Percentiles rank a stretch among this genome's conserved stretches.
Conservation (phyloP, 2,113 vertebrate species). For the Naja naja region DNA sequence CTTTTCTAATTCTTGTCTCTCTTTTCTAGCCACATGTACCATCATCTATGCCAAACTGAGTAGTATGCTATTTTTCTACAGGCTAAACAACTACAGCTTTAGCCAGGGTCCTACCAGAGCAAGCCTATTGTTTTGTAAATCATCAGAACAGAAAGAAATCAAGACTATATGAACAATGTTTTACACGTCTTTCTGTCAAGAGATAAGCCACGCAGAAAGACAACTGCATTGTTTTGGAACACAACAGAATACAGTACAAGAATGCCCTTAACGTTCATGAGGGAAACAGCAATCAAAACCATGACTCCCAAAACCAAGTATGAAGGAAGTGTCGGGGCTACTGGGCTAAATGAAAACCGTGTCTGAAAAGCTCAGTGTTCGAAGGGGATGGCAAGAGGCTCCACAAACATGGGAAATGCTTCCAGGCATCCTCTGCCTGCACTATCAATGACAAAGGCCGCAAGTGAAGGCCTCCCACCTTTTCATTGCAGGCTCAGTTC, state of each 20-base stretch:
- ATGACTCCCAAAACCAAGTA: not conserved
- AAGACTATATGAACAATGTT: not conserved
- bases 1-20: no score
- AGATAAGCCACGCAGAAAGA: not conserved
- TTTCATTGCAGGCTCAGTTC: slow-evolving; percentile 54
- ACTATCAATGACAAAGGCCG: slow-evolving; percentile 66
- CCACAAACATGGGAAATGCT: slow-evolving; percentile 69
- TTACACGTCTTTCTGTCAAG: not conserved
- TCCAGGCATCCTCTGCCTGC: slow-evolving; percentile 61
- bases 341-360: rapidly evolving
- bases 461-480: slow-evolving; percentile 39
- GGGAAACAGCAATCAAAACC: not conserved
- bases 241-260: not conserved
- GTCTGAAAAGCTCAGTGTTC: slow-evolving; percentile 69
- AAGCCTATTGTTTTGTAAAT: not conserved
- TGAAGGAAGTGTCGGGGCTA: not conserved
- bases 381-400: slow-evolving; percentile 49
- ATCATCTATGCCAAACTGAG: no score
- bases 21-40: no score
- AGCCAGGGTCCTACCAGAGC: not conserved
- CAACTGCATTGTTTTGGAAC: not conserved
- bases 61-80: not conserved
- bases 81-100: not conserved
- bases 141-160: not conserved
- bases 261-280: not conserved